These are phyloP conservation scores for Agonopterix arenella DNA, from an alignment of 2,888 invertebrate species.

Conservation along the genomic window DNA sequence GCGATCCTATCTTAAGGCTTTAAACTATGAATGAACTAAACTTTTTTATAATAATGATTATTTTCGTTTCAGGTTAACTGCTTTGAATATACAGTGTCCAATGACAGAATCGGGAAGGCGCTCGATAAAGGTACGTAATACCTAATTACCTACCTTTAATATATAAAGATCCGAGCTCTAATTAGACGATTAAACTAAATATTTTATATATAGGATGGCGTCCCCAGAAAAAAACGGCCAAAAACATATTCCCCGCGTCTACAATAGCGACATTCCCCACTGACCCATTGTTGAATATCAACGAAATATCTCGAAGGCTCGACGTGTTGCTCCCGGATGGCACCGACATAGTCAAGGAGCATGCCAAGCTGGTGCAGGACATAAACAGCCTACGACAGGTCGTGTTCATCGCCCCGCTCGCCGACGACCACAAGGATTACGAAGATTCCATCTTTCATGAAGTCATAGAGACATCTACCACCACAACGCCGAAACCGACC, in stretches of 20 bases:
- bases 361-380: conserved; percentile 66
- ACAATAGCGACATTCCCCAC: conserved; percentile 12
- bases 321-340: conserved; percentile 32
- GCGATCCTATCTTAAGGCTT: neutral
- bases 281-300: conserved; percentile 18
- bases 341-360: conserved; percentile 58
- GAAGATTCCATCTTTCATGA: conserved; percentile 63
- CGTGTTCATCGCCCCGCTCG: conserved; percentile 47
- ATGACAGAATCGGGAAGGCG: conserved; percentile 26
- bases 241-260: conserved; percentile 6
- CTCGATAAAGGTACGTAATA: conserved; percentile 34
- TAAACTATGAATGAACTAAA: neutral
- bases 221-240: conserved; percentile 9
- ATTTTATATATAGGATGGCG: conserved; percentile 18
- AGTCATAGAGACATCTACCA: conserved; percentile 52
- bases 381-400: conserved; percentile 60
- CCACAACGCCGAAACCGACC: conserved; percentile 27
- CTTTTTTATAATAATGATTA: conserved; percentile 9
- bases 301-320: conserved; percentile 29
- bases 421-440: conserved; percentile 51
- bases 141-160: neutral
- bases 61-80: conserved; percentile 43
- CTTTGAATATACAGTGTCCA: conserved; percentile 39
- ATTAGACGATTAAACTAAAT: neutral
- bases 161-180: neutral